phyloP scores from a whole-genome alignment of 2,113 vertebrate genomes.

The Scalopus aquaticus region DNA sequence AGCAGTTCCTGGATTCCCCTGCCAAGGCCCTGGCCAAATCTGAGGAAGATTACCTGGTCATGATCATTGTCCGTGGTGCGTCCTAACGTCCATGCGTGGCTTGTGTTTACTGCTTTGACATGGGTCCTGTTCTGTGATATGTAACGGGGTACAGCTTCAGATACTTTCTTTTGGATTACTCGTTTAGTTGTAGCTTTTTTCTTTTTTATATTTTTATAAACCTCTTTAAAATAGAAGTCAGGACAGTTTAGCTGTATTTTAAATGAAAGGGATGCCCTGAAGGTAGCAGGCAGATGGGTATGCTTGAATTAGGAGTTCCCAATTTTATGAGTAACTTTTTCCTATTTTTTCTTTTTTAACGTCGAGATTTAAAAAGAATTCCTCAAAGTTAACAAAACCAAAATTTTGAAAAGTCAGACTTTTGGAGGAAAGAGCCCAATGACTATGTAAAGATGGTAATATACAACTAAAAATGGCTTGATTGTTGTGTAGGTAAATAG shows the following conservation, averaged over 20 bases:
- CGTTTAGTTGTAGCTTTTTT: conserved; percentile 84
- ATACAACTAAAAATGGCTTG: conserved; percentile 39
- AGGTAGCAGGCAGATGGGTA: conserved; percentile 74
- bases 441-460: conserved; percentile 58
- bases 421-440: conserved; percentile 50
- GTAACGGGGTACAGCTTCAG: conserved; percentile 93
- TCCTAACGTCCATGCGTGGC: conserved; percentile 90
- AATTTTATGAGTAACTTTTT: conserved; percentile 68
- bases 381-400: conserved; percentile 76
- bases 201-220: conserved; percentile 81
- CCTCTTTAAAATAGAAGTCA: conserved; percentile 80
- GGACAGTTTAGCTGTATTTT: conserved; percentile 76
- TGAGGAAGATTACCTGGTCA: conserved; percentile 99
- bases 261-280: conserved; percentile 75
- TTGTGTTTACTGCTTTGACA: conserved; percentile 89
- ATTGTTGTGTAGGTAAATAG: background rate
- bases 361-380: conserved; percentile 74
- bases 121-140: conserved; percentile 91
- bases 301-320: conserved; percentile 81
- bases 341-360: conserved; percentile 59
- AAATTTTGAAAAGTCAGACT: conserved; percentile 67
- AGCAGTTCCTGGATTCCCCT: conserved; percentile 99
- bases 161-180: conserved; percentile 85
- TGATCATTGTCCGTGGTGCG: conserved; percentile 99
- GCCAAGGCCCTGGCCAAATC: conserved; percentile 99